A percentile compares a stretch with the other conserved stretches of the same genome.
Evolutionary conservation across 2,797 vertebrate genomes (phyloP).

Genomic region (Bucorvus abyssinicus): DNA sequence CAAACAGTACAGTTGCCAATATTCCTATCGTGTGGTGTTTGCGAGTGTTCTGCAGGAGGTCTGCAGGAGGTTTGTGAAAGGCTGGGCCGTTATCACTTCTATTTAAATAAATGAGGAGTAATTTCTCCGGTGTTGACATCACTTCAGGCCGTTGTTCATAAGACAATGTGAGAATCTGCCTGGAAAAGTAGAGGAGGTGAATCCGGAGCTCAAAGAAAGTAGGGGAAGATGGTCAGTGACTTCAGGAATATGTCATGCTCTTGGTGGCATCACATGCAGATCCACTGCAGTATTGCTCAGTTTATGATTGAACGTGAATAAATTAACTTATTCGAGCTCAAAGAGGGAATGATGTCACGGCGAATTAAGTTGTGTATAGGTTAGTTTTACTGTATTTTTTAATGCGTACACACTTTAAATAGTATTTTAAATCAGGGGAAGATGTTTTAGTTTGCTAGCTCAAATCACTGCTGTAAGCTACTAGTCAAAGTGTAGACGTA

Average conservation of each 20-base stretch:
- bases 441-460: not conserved
- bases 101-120: not conserved
- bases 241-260: not conserved
- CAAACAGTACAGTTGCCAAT: not conserved
- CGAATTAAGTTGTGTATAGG: not conserved
- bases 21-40: not conserved
- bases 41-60: not conserved
- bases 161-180: not conserved
- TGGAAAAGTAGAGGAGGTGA: not conserved
- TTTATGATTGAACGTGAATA: not conserved
- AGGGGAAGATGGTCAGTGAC: not conserved
- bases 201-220: not conserved
- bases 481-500: slow-evolving; percentile 44
- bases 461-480: slow-evolving; percentile 9
- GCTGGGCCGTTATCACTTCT: not conserved
- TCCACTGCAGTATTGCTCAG: not conserved
- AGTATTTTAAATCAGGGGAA: not conserved
- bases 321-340: not conserved
- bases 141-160: not conserved
- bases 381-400: not conserved
- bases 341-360: not conserved
- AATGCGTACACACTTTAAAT: not conserved
- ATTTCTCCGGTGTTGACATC: not conserved
- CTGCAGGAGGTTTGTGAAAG: not conserved
- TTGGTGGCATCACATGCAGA: not conserved